Conservation (phyloP, 2,113 vertebrate genomes). For the Hyla sarda region DNA sequence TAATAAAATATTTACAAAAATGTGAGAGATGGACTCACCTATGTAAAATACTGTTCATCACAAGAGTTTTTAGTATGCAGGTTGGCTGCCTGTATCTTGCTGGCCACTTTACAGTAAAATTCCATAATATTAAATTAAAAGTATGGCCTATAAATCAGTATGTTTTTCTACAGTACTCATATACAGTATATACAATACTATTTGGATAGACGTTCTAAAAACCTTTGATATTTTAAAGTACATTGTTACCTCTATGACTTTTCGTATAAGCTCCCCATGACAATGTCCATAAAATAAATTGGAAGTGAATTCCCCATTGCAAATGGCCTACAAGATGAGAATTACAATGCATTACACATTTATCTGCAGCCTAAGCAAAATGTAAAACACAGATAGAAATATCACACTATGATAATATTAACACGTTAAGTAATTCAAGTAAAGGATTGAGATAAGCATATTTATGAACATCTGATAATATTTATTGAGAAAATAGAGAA, state of each 20-base stretch:
- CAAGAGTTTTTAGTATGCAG: no score
- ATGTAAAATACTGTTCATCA: no score
- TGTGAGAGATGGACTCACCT: no score
- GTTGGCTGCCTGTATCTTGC: no score
- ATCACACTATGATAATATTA: background rate
- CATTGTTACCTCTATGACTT: slow-evolving; percentile 74
- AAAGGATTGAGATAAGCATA: background rate
- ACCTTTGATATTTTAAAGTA: slow-evolving; percentile 45
- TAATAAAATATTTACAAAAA: no score
- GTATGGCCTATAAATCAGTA: background rate
- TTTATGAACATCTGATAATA: no score
- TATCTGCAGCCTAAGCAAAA: background rate
- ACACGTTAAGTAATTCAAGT: no score
- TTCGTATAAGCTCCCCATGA: slow-evolving; percentile 67
- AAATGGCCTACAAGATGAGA: slow-evolving; percentile 76
- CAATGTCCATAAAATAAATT: slow-evolving; percentile 75
- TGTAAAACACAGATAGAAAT: background rate
- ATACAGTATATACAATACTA: background rate
- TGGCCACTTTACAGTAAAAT: no score
- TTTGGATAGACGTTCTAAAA: background rate
- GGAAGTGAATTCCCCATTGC: slow-evolving; percentile 70
- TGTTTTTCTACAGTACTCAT: background rate
- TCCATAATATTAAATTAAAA: no score
- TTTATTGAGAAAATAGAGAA: no score
- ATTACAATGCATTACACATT: background rate